phyloP scores from a whole-genome alignment of 1,140 invertebrate species.

The Drosophila carrolli region DNA sequence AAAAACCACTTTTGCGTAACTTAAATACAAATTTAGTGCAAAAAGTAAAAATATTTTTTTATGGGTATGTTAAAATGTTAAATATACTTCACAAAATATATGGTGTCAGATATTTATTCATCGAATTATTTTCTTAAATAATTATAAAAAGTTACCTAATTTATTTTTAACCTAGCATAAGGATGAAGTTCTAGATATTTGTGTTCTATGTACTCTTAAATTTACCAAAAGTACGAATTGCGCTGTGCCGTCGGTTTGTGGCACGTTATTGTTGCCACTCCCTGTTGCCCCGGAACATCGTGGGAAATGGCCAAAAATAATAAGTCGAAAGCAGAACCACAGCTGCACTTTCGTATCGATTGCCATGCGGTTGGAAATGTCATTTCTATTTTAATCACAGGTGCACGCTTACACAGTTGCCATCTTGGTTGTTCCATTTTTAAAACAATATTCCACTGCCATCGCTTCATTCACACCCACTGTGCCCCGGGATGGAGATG shows the following conservation, averaged over 20 bases:
- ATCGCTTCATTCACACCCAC: not conserved
- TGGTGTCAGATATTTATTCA: no score
- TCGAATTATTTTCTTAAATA: no score
- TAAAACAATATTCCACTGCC: slow-evolving; percentile 57
- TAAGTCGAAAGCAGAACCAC: slow-evolving; percentile 28
- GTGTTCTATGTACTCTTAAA: not conserved
- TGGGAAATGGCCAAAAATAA: slow-evolving; percentile 40
- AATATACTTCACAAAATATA: no score
- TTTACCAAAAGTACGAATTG: not conserved
- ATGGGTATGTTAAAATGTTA: no score
- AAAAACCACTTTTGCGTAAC: no score
- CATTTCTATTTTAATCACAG: slow-evolving; percentile 48
- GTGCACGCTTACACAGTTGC: slow-evolving; percentile 18
- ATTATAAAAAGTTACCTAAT: no score
- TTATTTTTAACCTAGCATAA: no score
- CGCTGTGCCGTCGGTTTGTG: slow-evolving; percentile 1
- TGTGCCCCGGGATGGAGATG: not conserved
- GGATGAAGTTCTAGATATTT: no score
- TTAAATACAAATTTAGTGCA: no score
- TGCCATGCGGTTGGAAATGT: slow-evolving; percentile 17
- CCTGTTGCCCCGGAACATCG: slow-evolving; percentile 1
- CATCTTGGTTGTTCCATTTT: slow-evolving; percentile 30
- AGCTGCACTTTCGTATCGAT: slow-evolving; percentile 35
- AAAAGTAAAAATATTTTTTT: no score
- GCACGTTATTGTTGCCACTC: slow-evolving; percentile 11